phyloP scores from a whole-genome alignment of 2,797 vertebrate species.

The Gorsachius magnificus region DNA sequence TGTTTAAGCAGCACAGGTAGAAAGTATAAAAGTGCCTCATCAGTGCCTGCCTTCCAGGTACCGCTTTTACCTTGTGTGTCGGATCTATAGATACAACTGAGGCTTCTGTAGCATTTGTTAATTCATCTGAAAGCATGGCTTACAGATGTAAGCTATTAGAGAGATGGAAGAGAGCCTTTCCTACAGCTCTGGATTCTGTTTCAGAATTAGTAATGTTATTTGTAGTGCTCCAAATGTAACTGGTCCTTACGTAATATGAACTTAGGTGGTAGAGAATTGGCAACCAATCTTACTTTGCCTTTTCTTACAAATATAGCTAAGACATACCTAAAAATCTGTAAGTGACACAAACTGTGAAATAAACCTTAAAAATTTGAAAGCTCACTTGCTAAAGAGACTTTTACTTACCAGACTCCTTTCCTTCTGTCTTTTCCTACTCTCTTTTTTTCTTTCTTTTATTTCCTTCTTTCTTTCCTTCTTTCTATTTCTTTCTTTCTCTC shows the following conservation, averaged over 20 bases:
- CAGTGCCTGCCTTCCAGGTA: neutral
- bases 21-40: neutral
- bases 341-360: neutral
- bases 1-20: neutral
- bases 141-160: neutral
- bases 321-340: neutral
- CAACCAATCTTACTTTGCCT: neutral
- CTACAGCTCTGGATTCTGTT: neutral
- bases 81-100: too few relatives aligned
- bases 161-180: neutral
- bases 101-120: neutral
- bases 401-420: neutral
- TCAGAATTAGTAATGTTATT: neutral
- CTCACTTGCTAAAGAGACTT: neutral
- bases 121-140: neutral
- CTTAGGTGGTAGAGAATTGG: neutral
- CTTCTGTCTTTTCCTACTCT: too few relatives aligned
- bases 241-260: neutral
- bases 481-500: too few relatives aligned
- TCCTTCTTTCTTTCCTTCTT: too few relatives aligned
- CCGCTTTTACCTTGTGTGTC: neutral
- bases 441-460: too few relatives aligned
- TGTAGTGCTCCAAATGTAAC: neutral
- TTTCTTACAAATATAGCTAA: neutral
- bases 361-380: neutral